These are phyloP conservation scores for Embidobia sp. DNA, from an alignment of 2,888 invertebrate species.

Conservation along the genomic window DNA sequence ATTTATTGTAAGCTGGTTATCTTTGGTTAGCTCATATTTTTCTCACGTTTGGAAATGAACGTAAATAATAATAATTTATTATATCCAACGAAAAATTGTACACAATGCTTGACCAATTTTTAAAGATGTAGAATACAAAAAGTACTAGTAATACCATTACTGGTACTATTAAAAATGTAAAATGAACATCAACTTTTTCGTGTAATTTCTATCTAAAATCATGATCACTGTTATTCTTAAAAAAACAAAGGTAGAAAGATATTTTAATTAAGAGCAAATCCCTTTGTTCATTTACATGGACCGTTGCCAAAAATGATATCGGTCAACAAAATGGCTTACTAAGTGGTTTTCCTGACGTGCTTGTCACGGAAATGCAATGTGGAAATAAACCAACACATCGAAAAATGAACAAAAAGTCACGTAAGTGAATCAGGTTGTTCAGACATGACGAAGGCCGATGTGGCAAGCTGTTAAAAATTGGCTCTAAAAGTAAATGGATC, in stretches of 20 bases:
- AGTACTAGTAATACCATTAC: too few species aligned
- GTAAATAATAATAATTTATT: too few species aligned
- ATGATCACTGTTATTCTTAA: too few species aligned
- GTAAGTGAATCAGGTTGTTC: constrained; percentile 34
- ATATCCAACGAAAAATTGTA: too few species aligned
- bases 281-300: constrained; percentile 20
- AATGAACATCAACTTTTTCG: not conserved
- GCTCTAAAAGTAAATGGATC: constrained; percentile 16
- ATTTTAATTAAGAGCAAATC: not conserved
- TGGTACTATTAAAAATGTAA: too few species aligned
- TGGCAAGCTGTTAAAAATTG: constrained; percentile 35
- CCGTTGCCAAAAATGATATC: constrained; percentile 14
- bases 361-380: constrained; percentile 20
- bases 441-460: constrained; percentile 41
- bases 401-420: constrained; percentile 13
- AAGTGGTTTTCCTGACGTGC: constrained; percentile 8
- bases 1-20: too few species aligned
- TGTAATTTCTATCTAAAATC: too few species aligned
- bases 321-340: constrained; percentile 8
- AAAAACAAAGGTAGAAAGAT: too few species aligned
- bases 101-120: too few species aligned
- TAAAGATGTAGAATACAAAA: too few species aligned
- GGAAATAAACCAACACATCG: not conserved
- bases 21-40: too few species aligned
- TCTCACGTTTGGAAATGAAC: too few species aligned